A percentile compares a stretch with the other conserved stretches of the same genome.
Conservation (phyloP, 2,888 invertebrate species). For the Camptogramma bilineatum region DNA sequence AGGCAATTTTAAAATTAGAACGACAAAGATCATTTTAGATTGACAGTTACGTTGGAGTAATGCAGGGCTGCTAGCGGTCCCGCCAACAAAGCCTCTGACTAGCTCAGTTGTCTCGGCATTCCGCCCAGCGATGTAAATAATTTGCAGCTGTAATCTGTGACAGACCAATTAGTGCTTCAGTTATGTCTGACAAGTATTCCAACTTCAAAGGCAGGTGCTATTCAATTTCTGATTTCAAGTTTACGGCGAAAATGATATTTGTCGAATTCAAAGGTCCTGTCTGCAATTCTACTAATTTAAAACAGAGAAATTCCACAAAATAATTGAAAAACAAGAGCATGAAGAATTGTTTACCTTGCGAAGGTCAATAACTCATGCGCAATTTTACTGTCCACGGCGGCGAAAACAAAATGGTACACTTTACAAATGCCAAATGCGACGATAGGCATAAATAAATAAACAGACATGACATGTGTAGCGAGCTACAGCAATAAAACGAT, state of each 20-base stretch:
- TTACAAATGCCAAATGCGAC: conserved; percentile 41
- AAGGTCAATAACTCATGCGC: conserved; percentile 49
- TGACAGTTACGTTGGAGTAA: conserved; percentile 7
- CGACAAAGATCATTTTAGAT: conserved; percentile 10
- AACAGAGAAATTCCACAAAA: conserved; percentile 44
- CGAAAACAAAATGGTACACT: conserved; percentile 28
- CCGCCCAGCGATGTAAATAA: conserved; percentile 67
- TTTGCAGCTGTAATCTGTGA: conserved; percentile 52
- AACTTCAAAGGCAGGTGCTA: conserved; percentile 35
- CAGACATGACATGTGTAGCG: conserved; percentile 41
- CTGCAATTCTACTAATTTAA: conserved; percentile 8
- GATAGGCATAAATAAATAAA: conserved; percentile 43
- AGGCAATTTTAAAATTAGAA: not conserved
- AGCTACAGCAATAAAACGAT: conserved; percentile 43
- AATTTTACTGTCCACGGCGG: conserved; percentile 33
- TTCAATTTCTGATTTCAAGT: conserved; percentile 25
- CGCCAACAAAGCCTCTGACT: conserved; percentile 74
- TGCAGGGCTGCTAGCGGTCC: conserved; percentile 49
- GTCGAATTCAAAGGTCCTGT: conserved; percentile 6
- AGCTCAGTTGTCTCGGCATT: conserved; percentile 69
- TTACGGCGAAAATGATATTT: conserved; percentile 14
- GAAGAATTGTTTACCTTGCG: conserved; percentile 47
- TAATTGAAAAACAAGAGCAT: conserved; percentile 45
- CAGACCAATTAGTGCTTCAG: conserved; percentile 40
- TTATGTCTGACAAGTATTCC: conserved; percentile 39